Base-by-base conservation (phyloP, 2,888 invertebrate genomes). In the Antitype chi region DNA sequence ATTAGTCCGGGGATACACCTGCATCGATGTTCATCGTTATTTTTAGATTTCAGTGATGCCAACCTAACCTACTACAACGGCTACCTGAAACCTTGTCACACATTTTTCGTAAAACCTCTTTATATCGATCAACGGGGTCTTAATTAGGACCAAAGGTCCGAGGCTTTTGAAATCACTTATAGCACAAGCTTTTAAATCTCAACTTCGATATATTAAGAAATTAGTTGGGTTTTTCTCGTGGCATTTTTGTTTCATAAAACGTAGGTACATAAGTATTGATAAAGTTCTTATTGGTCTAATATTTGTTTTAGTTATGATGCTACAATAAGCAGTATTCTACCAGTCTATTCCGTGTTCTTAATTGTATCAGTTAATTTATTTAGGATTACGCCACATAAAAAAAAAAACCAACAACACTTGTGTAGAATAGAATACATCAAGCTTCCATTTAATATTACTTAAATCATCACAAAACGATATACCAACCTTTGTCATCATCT, bases 11-110 rank as follows among this genome's bases (percentile, higher is more conserved):
- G 69, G 68, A 59, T 32, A 59, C 32, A 70, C 67, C 66, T 71
- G 60, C 38, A 78, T 78, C 76, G 74, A 80, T 77, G 85, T 63
- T 74, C 60, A 66, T 11, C 8, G 57, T 69, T 84, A 84, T 78
- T 74, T 81, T 78, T 67, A 74, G 60, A 28, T 15, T 49, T 47
- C 43, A 68, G 32, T 72, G 52, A 52, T 47, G 53, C 66, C 38
- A 60, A 68, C 71, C 38, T 76, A 73, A 63, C 70, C 71, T 62
- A 49, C 49, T 57, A 60, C 13, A 20, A 52, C 28, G 32, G 32
- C 47, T 59, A 64, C 53, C 75, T 52, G 43, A 53, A 32, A 55
- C 28, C 28, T 55, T 66, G 49, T 62, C 55, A 70, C 80, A 80
- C 70, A 70, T 82, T 67, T 63, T 52, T 57, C 13, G 17, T 68